These are phyloP conservation scores for Aporophyla lueneburgensis DNA, from an alignment of 2,888 invertebrate species.

Conservation along the genomic window DNA sequence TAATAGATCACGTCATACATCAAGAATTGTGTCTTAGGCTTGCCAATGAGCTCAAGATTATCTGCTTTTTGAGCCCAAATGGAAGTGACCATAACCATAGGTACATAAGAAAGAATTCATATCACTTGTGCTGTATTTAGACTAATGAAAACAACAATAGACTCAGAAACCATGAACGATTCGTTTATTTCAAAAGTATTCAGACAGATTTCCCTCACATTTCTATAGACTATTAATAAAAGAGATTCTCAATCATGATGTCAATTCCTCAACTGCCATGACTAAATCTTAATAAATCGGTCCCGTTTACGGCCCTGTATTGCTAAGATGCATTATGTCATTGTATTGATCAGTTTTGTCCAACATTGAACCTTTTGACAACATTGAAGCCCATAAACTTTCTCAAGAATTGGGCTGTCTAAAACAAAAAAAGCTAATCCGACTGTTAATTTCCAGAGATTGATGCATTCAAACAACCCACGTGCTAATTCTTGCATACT, in stretches of 20 bases:
- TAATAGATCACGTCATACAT: constrained; percentile 37
- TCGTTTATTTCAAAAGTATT: not conserved
- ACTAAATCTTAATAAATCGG: constrained; percentile 3
- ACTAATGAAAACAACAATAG: not conserved
- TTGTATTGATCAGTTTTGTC: not conserved
- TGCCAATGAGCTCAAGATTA: constrained; percentile 13
- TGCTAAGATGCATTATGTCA: not conserved
- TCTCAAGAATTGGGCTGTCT: too few species aligned
- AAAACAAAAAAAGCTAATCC: too few species aligned
- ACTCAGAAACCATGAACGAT: not conserved
- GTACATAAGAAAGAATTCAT: not conserved
- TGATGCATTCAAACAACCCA: not conserved
- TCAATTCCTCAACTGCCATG: not conserved
- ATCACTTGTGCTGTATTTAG: not conserved
- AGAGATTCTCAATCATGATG: not conserved
- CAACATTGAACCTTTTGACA: not conserved
- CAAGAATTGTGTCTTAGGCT: not conserved
- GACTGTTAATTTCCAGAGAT: too few species aligned
- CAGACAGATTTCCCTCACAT: not conserved
- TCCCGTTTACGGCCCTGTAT: not conserved
- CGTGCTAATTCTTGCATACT: not conserved
- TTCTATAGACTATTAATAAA: not conserved
- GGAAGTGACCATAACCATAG: not conserved
- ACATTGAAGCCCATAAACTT: too few species aligned
- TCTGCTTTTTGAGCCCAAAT: constrained; percentile 1